Percentiles rank a stretch among this genome's conserved stretches.
These are phyloP conservation scores for Rhynchophorus ferrugineus DNA, from an alignment of 1,140 invertebrate genomes.

Conservation along the genomic window DNA sequence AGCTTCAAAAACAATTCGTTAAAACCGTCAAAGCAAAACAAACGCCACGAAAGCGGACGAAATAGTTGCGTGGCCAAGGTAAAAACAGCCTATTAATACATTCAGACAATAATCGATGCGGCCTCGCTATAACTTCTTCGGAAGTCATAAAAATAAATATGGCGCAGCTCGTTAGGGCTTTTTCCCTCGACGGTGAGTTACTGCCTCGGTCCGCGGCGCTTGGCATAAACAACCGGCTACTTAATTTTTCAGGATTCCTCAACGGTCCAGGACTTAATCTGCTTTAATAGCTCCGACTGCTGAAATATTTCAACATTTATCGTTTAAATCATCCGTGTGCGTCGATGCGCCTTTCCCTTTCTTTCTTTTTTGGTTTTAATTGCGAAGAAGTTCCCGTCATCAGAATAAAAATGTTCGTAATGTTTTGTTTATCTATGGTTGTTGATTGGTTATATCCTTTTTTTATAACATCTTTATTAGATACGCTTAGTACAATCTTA, in stretches of 20 bases:
- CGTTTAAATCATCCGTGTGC: no score
- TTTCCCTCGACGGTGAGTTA: conserved; percentile 2
- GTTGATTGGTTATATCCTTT: no score
- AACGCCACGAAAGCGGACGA: no score
- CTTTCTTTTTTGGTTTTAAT: no score
- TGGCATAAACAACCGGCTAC: conserved; percentile 7
- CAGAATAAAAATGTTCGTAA: no score
- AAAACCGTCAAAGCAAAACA: no score
- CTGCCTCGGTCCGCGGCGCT: background rate
- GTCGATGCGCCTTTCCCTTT: no score
- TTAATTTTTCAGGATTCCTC: conserved; percentile 10
- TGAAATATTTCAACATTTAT: background rate
- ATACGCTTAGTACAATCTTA: no score
- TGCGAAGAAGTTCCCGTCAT: no score
- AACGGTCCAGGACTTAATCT: background rate
- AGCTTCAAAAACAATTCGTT: no score
- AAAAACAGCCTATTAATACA: conserved; percentile 10
- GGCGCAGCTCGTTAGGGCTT: conserved; percentile 8
- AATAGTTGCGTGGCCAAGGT: background rate
- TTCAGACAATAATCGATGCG: conserved; percentile 9
- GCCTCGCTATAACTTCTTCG: conserved; percentile 6
- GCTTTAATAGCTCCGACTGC: background rate
- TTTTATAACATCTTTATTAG: no score
- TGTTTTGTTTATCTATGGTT: no score
- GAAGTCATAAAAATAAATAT: conserved; percentile 12